Base-by-base conservation (phyloP, 2,113 vertebrate species). In the Perccottus glenii region DNA sequence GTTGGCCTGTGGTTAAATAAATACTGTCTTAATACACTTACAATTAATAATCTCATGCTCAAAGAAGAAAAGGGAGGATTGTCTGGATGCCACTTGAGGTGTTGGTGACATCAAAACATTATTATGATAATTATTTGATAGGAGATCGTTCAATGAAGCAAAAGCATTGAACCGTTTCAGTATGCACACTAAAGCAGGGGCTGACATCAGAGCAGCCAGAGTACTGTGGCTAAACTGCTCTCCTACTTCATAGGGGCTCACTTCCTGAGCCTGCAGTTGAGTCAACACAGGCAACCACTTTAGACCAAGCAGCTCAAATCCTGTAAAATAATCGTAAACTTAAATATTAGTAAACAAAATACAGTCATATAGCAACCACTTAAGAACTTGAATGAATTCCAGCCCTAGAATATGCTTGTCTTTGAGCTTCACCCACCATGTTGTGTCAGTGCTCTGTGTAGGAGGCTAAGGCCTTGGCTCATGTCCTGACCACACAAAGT, bases 191-290 rank as follows among this genome's bases (percentile, higher is more conserved):
- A 94, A 83, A 5, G 85, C 89, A 0, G 91, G 88, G 49, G 45
- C 76, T 14, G 82, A 87, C 52, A 44, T 84, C 6, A 95, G 87
- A 0, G 1, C 32, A 0, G 53, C 58, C 19, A 93, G 60, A 64
- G 90, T 93, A 4, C 52, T 59, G 9, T 45, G 64, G 89, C 86
- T 90, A 1, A 1, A 61, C 10, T 16, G 6, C 11, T 93, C 91
- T 2, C 91, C 92, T 46, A 87, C 88, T 78, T 93, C 91, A 9
- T 91, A 91, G 0, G 90, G 92, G 53, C 87, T 94, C 2, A 93
- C 49, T 45, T 90, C 92, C 63, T 74, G 89, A 40, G 92, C 93
- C 78, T 93, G 92, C 0, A n/a, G 0, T 63, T 19, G n/a, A 42
- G 82, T 90, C 15, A 93, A 85, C 1, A 2, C 40, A 5, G 90